Conservation (phyloP, 2,797 vertebrate species). For the Sebastes hubbsi region DNA sequence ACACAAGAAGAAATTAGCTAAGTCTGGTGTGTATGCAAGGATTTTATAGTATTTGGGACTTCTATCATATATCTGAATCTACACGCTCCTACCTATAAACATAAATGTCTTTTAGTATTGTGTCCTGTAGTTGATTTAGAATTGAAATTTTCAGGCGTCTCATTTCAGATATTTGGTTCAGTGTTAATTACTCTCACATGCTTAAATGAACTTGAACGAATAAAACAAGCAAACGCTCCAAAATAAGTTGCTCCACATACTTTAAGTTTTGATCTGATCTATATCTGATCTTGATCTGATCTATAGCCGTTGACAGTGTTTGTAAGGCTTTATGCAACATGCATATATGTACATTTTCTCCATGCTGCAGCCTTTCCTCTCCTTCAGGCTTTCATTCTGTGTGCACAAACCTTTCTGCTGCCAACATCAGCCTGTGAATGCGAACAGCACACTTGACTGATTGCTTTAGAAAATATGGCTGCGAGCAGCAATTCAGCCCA, state of each 20-base stretch:
- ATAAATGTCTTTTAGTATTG: neutral
- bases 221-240: neutral
- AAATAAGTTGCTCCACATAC: neutral
- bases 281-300: no score
- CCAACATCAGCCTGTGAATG: conserved; percentile 20
- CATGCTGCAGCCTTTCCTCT: neutral
- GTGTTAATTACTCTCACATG: neutral
- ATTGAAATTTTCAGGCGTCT: no score
- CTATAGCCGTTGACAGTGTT: neutral
- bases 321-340: neutral
- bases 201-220: neutral
- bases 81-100: neutral
- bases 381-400: neutral
- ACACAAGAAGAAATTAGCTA: neutral
- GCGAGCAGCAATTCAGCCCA: neutral
- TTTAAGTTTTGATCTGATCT: neutral
- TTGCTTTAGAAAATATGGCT: conserved; percentile 10
- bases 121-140: no score
- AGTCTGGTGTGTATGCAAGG: neutral
- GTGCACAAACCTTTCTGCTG: conserved; percentile 5
- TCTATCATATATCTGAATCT: neutral
- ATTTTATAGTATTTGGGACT: neutral
- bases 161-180: no score
- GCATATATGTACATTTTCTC: neutral
- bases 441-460: conserved; percentile 10